Percentiles rank a stretch among this genome's conserved stretches.
phyloP scores from a whole-genome alignment of 2,888 invertebrate genomes.

The Hololepta plana region DNA sequence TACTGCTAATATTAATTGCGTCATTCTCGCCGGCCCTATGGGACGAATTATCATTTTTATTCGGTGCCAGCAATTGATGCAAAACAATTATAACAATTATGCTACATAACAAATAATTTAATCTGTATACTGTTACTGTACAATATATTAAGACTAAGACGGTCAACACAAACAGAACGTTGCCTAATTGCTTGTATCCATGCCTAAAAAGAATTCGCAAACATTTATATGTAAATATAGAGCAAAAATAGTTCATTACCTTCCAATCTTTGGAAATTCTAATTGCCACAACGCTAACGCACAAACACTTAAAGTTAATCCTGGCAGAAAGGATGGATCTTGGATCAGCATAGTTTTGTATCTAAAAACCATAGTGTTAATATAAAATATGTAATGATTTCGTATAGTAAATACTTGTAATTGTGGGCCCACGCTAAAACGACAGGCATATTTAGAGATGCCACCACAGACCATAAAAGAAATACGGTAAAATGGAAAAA shows the following conservation, averaged over 20 bases:
- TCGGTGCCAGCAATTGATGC: constrained; percentile 34
- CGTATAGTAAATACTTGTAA: constrained; percentile 43
- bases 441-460: constrained; percentile 51
- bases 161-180: constrained; percentile 34
- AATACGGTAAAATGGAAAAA: constrained; percentile 60
- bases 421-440: constrained; percentile 66
- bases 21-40: constrained; percentile 15
- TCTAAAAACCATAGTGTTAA: constrained; percentile 23
- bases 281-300: constrained; percentile 49
- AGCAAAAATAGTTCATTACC: neutral
- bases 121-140: constrained; percentile 37
- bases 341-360: constrained; percentile 34
- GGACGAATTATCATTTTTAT: constrained; percentile 33
- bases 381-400: neutral
- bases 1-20: constrained; percentile 9
- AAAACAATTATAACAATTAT: constrained; percentile 35
- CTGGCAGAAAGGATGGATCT: constrained; percentile 43
- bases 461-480: constrained; percentile 43
- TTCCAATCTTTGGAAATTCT: constrained; percentile 32
- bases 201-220: constrained; percentile 25
- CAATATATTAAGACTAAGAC: constrained; percentile 37
- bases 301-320: constrained; percentile 36
- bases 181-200: constrained; percentile 28
- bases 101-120: constrained; percentile 38
- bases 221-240: constrained; percentile 3